Base-by-base conservation (phyloP, 2,797 vertebrate species). In the Enteromius anoplus region DNA sequence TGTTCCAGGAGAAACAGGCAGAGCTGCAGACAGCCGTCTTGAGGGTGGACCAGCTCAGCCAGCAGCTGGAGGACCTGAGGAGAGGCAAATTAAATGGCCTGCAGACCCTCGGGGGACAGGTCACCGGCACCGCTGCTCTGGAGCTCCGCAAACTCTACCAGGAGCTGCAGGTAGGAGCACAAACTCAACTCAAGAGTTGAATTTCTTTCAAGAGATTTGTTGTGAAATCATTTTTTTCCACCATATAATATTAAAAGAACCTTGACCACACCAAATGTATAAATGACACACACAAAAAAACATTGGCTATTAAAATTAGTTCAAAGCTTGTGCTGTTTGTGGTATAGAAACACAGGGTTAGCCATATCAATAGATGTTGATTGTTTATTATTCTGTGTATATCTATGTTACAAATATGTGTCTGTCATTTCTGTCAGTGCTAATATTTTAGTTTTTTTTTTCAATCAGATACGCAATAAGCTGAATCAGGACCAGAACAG, bases 401-500 rank as follows among this genome's bases (percentile, higher is more conserved):
- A 15, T 34, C 14, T 70, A n/a, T 42, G 26, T 70, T 82, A 51
- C 34, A 7, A 55, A 5, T 40, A 5, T 15, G 37, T 47, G 12
- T 23, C 26, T 78, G 45, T 45, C 4, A 53, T 70, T 45, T 80
- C 17, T 42, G 2, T 29, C 21, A 75, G 12, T 17, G 12, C 58
- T 32, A 19, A 49, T 29, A 26, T 51, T 65, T 37, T 37, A 5
- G 3, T 40, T 40, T 7, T 5, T 37, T 37, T 55, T 42, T 26
- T 10, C 2, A 37, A 19, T 75, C 85, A 92, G 97, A 98, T 99
- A 86, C 96, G 98, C 62, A 99, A 99, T 92, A 98, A 99, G 89
- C 94, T 99, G 87, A 99, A 99, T 92, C 98, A 99, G 91, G 98
- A 99, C 69, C 98, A 99, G 92, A 99, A 97, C 90, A 96, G 95